Conservation (phyloP, 2,113 vertebrate species). For the Octodon degus region DNA sequence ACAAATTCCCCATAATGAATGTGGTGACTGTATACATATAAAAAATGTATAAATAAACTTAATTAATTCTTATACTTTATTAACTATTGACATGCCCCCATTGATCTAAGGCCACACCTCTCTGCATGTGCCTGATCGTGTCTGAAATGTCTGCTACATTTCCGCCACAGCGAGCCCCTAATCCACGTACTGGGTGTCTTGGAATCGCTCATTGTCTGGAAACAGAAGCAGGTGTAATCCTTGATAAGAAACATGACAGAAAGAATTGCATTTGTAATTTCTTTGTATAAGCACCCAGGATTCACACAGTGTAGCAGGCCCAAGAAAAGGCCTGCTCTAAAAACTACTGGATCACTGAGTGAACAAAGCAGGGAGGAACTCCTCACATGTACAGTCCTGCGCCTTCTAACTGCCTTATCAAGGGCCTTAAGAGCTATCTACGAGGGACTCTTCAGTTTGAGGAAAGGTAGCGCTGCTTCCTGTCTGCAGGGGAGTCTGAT, state of each 20-base stretch:
- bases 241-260: neutral
- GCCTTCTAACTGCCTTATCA: neutral
- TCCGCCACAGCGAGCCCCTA: neutral
- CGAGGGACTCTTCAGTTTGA: neutral
- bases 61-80: neutral
- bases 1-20: neutral
- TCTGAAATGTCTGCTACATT: neutral
- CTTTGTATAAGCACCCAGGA: neutral
- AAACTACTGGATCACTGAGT: neutral
- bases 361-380: neutral
- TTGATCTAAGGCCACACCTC: neutral
- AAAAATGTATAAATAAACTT: neutral
- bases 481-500: neutral
- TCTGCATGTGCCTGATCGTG: neutral
- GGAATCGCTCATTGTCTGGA: neutral
- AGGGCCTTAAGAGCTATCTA: neutral
- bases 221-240: neutral
- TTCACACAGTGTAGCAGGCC: neutral
- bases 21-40: neutral
- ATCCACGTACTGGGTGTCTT: neutral
- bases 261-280: neutral
- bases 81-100: neutral
- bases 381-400: neutral
- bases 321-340: neutral
- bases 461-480: neutral